These are phyloP conservation scores for Crocuta crocuta DNA, from an alignment of 2,113 vertebrate species.

Conservation along the genomic window DNA sequence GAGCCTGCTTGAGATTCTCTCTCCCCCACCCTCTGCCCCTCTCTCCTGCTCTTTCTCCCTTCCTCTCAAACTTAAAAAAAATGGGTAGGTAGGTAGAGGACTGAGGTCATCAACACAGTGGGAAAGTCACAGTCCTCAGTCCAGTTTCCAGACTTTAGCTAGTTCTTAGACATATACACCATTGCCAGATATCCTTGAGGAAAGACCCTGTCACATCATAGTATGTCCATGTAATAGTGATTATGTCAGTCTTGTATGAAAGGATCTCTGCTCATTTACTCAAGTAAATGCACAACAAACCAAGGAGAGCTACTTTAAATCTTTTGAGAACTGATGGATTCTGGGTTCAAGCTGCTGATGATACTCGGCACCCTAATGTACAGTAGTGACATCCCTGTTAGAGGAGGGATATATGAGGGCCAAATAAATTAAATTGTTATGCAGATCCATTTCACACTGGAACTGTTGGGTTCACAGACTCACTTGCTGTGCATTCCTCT, in stretches of 20 bases:
- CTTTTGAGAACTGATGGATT: neutral
- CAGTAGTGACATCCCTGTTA: neutral
- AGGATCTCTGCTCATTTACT: neutral
- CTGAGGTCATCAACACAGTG: neutral
- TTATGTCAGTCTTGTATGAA: neutral
- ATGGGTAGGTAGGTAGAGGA: neutral
- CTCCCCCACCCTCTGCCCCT: no score
- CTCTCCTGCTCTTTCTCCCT: no score
- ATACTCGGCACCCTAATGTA: accelerated
- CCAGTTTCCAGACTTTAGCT: neutral
- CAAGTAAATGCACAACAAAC: no score
- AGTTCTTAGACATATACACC: neutral
- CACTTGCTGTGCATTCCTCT: neutral
- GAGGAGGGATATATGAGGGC: neutral
- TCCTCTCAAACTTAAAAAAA: no score
- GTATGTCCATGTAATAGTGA: neutral
- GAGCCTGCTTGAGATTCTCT: no score
- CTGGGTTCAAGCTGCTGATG: neutral
- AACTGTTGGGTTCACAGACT: neutral
- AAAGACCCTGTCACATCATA: neutral
- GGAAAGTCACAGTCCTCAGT: neutral
- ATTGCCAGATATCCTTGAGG: neutral
- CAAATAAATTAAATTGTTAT: neutral
- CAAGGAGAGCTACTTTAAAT: neutral
- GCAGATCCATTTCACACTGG: accelerated